phyloP scores from a whole-genome alignment of 2,888 invertebrate genomes.

The Hydropsyche betteni region DNA sequence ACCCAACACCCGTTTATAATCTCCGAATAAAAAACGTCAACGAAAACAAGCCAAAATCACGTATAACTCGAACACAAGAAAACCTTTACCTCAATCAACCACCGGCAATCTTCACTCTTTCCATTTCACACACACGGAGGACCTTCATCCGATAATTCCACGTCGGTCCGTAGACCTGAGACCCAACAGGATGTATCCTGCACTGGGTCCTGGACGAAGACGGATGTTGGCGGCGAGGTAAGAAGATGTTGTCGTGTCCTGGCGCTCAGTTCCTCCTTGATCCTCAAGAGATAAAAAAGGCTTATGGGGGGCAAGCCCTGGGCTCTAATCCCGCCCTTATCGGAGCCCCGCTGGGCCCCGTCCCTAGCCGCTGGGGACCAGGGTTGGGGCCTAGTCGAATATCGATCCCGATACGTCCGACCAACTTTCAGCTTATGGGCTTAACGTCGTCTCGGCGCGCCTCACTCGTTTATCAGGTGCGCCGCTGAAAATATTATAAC shows the following conservation, averaged over 20 bases:
- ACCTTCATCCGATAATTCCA: too few relatives aligned
- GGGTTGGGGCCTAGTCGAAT: neutral
- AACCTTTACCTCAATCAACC: neutral
- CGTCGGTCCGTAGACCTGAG: neutral
- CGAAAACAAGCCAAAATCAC: neutral
- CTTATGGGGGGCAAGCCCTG: constrained; percentile 21
- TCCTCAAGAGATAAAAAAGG: constrained; percentile 28
- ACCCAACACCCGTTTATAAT: neutral
- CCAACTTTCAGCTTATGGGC: constrained; percentile 34
- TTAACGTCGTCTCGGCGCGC: constrained; percentile 28
- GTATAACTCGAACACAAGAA: neutral
- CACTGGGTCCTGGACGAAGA: constrained; percentile 16
- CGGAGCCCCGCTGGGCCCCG: constrained; percentile 1
- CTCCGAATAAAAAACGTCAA: neutral
- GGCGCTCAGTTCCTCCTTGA: constrained; percentile 23
- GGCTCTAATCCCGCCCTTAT: constrained; percentile 34
- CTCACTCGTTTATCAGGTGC: constrained; percentile 36
- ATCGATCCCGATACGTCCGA: constrained; percentile 32
- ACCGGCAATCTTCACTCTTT: too few relatives aligned
- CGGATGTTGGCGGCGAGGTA: constrained; percentile 27
- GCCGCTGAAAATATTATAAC: constrained; percentile 38
- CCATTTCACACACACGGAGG: too few relatives aligned
- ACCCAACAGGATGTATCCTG: neutral
- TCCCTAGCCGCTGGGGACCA: neutral
- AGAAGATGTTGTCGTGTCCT: constrained; percentile 32